Conservation (phyloP, 2,113 vertebrate genomes). For the Caranx ignobilis region DNA sequence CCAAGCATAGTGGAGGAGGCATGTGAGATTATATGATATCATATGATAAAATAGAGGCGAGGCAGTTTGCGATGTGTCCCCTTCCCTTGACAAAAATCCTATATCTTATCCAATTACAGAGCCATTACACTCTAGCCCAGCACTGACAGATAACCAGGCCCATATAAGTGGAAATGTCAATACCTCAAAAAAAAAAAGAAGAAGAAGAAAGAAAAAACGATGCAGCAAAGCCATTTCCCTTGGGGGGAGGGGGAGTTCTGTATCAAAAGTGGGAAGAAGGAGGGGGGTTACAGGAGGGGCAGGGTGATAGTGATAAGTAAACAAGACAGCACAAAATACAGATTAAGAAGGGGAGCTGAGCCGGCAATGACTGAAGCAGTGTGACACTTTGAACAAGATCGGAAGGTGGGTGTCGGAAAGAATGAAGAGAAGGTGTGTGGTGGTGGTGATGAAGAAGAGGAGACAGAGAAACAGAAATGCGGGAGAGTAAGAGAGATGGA, state of each 20-base stretch:
- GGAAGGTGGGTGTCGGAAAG: conserved; percentile 29
- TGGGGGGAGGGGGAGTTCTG: conserved; percentile 9
- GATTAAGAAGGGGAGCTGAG: conserved; percentile 59
- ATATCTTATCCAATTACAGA: conserved; percentile 83
- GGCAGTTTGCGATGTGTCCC: conserved; percentile 41
- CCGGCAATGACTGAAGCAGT: conserved; percentile 46
- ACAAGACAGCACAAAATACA: conserved; percentile 62
- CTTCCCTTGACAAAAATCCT: conserved; percentile 65
- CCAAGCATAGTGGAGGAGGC: conserved; percentile 13
- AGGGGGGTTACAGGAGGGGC: not conserved
- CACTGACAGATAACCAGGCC: conserved; percentile 77
- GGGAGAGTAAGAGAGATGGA: conserved; percentile 52
- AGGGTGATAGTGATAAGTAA: conserved; percentile 63
- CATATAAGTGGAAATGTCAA: conserved; percentile 78
- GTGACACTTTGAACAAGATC: conserved; percentile 44
- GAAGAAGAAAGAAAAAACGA: conserved; percentile 25
- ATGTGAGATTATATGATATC: conserved; percentile 61
- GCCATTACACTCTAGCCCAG: conserved; percentile 73
- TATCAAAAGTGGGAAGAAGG: conserved; percentile 45
- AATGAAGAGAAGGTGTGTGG: conserved; percentile 31
- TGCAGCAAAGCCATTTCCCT: conserved; percentile 62
- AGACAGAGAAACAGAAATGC: conserved; percentile 56
- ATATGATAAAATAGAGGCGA: conserved; percentile 68
- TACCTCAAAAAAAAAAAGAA: conserved; percentile 67
- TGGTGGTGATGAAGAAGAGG: not conserved